Evolutionary conservation across 2,888 invertebrate genomes (phyloP).

Genomic region (Abrostola triplasia): DNA sequence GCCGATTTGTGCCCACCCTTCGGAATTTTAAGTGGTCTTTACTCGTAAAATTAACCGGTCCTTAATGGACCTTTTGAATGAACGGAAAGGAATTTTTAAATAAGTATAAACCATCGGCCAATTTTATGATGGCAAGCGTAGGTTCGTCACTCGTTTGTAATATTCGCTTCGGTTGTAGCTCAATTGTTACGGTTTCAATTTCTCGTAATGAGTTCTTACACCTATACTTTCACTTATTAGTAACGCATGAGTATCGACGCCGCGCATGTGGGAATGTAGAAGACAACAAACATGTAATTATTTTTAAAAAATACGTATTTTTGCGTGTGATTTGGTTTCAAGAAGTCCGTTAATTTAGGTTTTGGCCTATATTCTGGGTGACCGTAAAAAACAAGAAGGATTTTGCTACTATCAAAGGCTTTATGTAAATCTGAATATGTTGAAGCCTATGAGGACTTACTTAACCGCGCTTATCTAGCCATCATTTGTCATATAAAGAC

Average conservation of each 20-base stretch:
- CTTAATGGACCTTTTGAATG: conserved; percentile 70
- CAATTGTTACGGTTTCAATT: conserved; percentile 52
- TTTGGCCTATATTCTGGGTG: too few species aligned
- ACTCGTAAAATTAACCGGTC: conserved; percentile 77
- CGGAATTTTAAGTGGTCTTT: conserved; percentile 74
- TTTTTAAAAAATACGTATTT: conserved; percentile 1
- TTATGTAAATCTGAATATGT: too few species aligned
- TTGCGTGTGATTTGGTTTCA: not conserved
- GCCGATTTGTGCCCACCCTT: conserved; percentile 74
- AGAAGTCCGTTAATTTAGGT: too few species aligned
- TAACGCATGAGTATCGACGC: conserved; percentile 6
- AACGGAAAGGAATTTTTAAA: conserved; percentile 75
- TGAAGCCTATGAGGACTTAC: too few species aligned
- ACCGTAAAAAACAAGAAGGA: too few species aligned
- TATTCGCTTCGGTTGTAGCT: conserved; percentile 33
- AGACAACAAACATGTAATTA: not conserved
- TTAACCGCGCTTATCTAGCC: too few species aligned
- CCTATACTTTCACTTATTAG: conserved; percentile 51
- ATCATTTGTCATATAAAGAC: not conserved
- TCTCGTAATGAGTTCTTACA: conserved; percentile 41
- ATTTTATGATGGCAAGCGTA: conserved; percentile 60
- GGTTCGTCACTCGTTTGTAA: conserved; percentile 41
- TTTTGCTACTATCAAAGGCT: too few species aligned
- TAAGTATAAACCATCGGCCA: conserved; percentile 63
- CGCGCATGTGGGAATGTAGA: not conserved